Evolutionary conservation across 2,888 invertebrate genomes (phyloP), one percentile per base, ranked within the genome.

Genomic region (Diarsia rubi): DNA sequence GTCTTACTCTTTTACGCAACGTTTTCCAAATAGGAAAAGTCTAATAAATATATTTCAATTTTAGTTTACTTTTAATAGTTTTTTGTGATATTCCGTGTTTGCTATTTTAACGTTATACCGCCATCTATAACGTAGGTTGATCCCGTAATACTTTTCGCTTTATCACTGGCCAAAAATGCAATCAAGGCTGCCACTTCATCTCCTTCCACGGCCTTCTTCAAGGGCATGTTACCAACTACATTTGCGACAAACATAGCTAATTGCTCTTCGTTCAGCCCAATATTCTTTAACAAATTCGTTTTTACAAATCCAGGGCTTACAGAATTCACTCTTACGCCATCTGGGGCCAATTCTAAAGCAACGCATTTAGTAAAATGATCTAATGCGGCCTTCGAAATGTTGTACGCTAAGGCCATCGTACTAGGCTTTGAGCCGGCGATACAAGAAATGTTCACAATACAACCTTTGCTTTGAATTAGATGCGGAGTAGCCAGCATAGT

Each of bases 241-340:
- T 95, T 96, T 71, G 97, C 97, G 88, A 98, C 98, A 59, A 97
- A 97, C 81, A 98, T 97, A 81, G 99, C 98, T 81, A 99, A 95
- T 92, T 99, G 99, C 90, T 97, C 97, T 4, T 96, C 95, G 14
- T 81, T 93, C 57, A 96, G 80, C 0, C 95, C 95, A 0, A 97
- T 97, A 79, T 98, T 97, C 91, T 97, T 98, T 85, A 99, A 98
- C 37, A 99, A 92, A 91, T 99, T 98, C 0, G 99, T 99, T 54
- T 98, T 94, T 4, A 98, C 97, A 2, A 99, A 99, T n/a, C 99
- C 99, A n/a, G 99, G 99, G 93, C 98, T 99, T 0, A 99, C 98
- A 52, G 98, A 97, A 93, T 99, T 99, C 0, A 98, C 98, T 75
- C 99, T 97, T 0, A 99, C 98, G 85, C 98, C 97, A 91, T 98